A percentile compares a stretch with the other conserved stretches of the same genome.
Evolutionary conservation across 1,140 invertebrate genomes (phyloP).

Genomic region (Drosophila bocki): DNA sequence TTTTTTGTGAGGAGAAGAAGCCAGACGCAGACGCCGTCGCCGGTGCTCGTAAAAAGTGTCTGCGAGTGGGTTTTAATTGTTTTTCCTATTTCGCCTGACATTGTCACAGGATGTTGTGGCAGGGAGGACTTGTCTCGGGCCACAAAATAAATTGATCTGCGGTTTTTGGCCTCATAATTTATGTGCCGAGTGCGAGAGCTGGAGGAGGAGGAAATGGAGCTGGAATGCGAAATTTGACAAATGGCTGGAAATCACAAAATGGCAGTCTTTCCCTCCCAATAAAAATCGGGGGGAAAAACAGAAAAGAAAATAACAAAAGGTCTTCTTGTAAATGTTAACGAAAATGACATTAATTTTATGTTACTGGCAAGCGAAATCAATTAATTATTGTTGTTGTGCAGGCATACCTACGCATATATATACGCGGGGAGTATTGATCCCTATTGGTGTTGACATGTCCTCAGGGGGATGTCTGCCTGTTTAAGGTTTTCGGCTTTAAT

Average conservation of each 20-base stretch:
- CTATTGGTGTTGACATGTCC: conserved; percentile 53
- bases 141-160: conserved; percentile 80
- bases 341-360: conserved; percentile 71
- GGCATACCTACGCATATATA: conserved; percentile 14
- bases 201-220: not conserved
- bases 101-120: conserved; percentile 31
- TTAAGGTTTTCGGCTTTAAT: conserved; percentile 9
- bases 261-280: conserved; percentile 12
- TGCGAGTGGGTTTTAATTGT: conserved; percentile 75
- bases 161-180: conserved; percentile 73
- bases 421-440: conserved; percentile 49
- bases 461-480: conserved; percentile 13
- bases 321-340: conserved; percentile 52
- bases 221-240: conserved; percentile 67
- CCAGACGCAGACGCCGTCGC: conserved; percentile 41
- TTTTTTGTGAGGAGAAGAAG: not conserved
- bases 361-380: conserved; percentile 57
- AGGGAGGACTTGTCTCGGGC: conserved; percentile 55
- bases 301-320: conserved; percentile 25
- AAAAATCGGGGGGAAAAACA: not conserved
- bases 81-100: conserved; percentile 52
- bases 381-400: conserved; percentile 45
- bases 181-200: conserved; percentile 34
- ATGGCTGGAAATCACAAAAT: conserved; percentile 64
- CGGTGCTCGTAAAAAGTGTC: conserved; percentile 62